Percentiles rank a stretch among this genome's conserved stretches.
Conservation (phyloP, 2,888 invertebrate species). For the Abscondita cerata region DNA sequence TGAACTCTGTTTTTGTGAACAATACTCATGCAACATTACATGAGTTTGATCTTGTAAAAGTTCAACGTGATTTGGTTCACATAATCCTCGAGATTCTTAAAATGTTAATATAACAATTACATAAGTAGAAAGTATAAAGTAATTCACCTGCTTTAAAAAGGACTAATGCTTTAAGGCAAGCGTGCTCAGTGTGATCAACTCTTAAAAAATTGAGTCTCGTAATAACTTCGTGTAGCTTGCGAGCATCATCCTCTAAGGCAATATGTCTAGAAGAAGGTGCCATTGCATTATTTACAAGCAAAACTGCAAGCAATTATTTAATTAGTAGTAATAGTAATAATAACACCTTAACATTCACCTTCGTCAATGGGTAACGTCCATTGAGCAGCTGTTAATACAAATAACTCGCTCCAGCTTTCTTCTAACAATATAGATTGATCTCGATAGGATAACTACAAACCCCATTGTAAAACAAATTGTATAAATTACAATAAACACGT, state of each 20-base stretch:
- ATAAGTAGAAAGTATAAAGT: too few species aligned
- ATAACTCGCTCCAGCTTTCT: conserved; percentile 84
- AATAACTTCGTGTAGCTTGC: conserved; percentile 70
- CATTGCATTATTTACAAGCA: conserved; percentile 56
- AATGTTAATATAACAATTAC: conserved; percentile 18
- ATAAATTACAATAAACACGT: conserved; percentile 22
- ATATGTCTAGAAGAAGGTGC: conserved; percentile 63
- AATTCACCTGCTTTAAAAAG: conserved; percentile 78
- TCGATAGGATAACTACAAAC: conserved; percentile 67
- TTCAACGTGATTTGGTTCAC: conserved; percentile 67
- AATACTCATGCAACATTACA: conserved; percentile 77
- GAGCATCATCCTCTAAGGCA: conserved; percentile 63
- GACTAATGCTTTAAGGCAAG: conserved; percentile 83
- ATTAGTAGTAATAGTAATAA: neutral
- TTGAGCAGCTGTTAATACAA: conserved; percentile 83
- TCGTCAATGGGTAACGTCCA: conserved; percentile 79
- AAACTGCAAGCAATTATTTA: conserved; percentile 41
- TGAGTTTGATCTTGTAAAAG: conserved; percentile 84
- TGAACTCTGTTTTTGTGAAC: conserved; percentile 56
- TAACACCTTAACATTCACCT: conserved; percentile 59
- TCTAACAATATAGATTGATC: conserved; percentile 79
- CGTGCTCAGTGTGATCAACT: conserved; percentile 83
- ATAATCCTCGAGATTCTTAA: conserved; percentile 68
- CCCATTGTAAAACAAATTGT: conserved; percentile 2
- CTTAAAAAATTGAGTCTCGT: conserved; percentile 69